These are phyloP conservation scores for Formica aserva DNA, from an alignment of 2,888 invertebrate genomes.

Conservation along the genomic window DNA sequence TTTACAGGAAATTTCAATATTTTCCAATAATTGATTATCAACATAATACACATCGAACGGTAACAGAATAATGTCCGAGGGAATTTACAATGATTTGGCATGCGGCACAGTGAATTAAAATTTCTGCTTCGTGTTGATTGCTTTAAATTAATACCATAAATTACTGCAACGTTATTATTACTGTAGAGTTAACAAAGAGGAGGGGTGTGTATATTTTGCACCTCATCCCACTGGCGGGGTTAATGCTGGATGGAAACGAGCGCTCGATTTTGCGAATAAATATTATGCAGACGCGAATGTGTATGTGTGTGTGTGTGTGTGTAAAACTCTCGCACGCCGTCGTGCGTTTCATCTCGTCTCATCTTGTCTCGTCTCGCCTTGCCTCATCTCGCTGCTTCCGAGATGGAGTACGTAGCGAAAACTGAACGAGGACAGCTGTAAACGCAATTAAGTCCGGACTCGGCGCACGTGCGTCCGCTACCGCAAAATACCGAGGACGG, in stretches of 20 bases:
- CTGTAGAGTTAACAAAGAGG: constrained; percentile 22
- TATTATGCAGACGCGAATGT: constrained; percentile 7
- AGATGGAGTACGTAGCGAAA: constrained; percentile 15
- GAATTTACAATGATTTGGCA: constrained; percentile 9
- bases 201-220: background rate
- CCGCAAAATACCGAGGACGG: constrained; percentile 53
- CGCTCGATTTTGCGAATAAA: constrained; percentile 46
- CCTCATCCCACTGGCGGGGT: background rate
- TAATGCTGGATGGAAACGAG: background rate
- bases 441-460: constrained; percentile 60
- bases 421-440: constrained; percentile 44
- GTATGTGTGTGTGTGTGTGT: background rate
- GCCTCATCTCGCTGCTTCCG: constrained; percentile 15
- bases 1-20: background rate
- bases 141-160: constrained; percentile 30
- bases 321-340: background rate
- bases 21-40: background rate
- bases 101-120: constrained; percentile 12
- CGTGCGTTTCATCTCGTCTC: background rate
- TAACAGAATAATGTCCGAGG: background rate
- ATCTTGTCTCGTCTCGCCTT: background rate
- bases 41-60: background rate
- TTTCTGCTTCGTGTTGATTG: constrained; percentile 16
- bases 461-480: constrained; percentile 51
- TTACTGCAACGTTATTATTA: constrained; percentile 19